Evolutionary conservation across 1,140 invertebrate genomes (phyloP).

Genomic region (Anadara kagoshimensis): DNA sequence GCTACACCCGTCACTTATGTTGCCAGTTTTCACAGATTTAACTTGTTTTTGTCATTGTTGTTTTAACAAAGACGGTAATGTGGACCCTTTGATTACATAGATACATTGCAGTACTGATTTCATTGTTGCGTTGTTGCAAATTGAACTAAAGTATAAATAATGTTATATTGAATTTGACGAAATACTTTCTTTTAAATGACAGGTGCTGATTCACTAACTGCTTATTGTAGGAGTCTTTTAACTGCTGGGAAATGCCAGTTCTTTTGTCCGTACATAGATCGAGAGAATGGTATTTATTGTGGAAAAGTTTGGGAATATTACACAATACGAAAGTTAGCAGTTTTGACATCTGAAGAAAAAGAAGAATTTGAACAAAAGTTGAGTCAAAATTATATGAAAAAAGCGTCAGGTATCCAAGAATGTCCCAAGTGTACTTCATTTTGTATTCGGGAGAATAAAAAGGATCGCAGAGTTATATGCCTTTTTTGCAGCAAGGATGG

Average conservation of each 20-base stretch:
- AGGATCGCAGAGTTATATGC: slow-evolving; percentile 40
- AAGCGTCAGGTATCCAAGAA: slow-evolving; percentile 42
- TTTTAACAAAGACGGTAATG: neutral
- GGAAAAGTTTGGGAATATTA: slow-evolving; percentile 28
- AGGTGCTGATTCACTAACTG: slow-evolving; percentile 46
- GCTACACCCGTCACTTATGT: no score
- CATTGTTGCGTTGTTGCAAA: neutral
- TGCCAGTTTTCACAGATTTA: no score
- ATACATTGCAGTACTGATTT: neutral
- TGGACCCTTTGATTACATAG: neutral
- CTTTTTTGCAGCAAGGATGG: slow-evolving; percentile 26
- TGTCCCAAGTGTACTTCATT: slow-evolving; percentile 36
- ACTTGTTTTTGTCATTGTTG: neutral
- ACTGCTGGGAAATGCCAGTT: slow-evolving; percentile 32
- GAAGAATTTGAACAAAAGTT: slow-evolving; percentile 42
- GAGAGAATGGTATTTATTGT: slow-evolving; percentile 4
- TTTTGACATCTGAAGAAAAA: slow-evolving; percentile 34
- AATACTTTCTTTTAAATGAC: neutral
- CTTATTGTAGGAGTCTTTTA: slow-evolving; percentile 40
- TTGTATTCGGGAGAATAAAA: slow-evolving; percentile 25
- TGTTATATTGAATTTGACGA: neutral
- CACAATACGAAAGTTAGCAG: slow-evolving; percentile 33
- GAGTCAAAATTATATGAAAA: slow-evolving; percentile 36
- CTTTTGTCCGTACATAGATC: slow-evolving; percentile 31
- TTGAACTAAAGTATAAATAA: no score